phyloP scores from a whole-genome alignment of 1,140 invertebrate genomes.

The Coboldia fuscipes region DNA sequence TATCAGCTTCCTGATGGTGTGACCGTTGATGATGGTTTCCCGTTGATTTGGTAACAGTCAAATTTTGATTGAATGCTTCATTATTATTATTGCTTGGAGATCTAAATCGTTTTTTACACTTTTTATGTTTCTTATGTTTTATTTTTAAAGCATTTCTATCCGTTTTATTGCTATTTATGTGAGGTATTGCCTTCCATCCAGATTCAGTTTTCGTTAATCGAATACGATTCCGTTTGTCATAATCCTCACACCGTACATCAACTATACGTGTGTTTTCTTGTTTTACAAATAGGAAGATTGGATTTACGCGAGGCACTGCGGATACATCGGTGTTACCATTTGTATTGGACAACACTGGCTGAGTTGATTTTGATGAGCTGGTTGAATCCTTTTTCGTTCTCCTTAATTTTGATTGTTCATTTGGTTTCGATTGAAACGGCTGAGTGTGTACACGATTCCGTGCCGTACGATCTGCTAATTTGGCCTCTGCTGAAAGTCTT shows the following conservation, averaged over 20 bases:
- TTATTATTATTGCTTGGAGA: too few relatives aligned
- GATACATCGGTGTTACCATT: conserved; percentile 10
- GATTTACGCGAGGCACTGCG: conserved; percentile 35
- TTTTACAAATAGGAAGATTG: conserved; percentile 62
- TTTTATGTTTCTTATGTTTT: too few relatives aligned
- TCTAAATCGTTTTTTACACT: too few relatives aligned
- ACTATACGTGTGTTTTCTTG: conserved; percentile 54
- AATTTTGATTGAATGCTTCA: too few relatives aligned
- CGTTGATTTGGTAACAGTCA: too few relatives aligned
- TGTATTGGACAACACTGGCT: not conserved
- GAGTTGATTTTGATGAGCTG: not conserved
- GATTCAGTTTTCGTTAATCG: conserved; percentile 52
- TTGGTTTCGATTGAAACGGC: not conserved
- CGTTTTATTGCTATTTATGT: conserved; percentile 40
- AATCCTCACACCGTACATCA: conserved; percentile 64
- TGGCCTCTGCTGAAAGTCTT: too few relatives aligned
- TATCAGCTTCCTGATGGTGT: too few relatives aligned
- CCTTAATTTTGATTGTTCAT: not conserved
- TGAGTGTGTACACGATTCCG: too few relatives aligned
- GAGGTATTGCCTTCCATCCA: conserved; percentile 61
- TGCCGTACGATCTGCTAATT: too few relatives aligned
- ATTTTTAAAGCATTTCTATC: too few relatives aligned
- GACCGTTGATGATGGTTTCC: too few relatives aligned
- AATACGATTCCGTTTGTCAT: conserved; percentile 61
- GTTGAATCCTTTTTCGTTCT: not conserved